A percentile compares a stretch with the other conserved stretches of the same genome.
phyloP scores from a whole-genome alignment of 30 jellyfish, hydroid and myxozoan species.

The Hydractinia symbiolongicarpus region DNA sequence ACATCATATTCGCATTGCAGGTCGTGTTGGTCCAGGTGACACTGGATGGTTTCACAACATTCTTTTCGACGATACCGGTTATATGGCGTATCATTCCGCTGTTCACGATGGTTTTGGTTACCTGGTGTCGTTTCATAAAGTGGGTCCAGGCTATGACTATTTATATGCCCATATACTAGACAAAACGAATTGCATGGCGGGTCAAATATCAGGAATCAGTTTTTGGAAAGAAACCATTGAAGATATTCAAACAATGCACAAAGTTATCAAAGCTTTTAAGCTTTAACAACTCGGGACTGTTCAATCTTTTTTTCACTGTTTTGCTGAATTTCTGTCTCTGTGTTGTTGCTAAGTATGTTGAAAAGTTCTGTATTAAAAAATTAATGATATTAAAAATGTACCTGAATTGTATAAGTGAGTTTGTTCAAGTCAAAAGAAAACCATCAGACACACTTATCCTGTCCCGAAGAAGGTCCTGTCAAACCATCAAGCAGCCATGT shows the following conservation, averaged over 20 bases:
- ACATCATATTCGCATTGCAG: conserved; percentile 17
- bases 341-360: too few relatives aligned
- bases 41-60: conserved; percentile 78
- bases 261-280: neutral
- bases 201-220: conserved; percentile 82
- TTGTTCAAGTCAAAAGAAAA: too few relatives aligned
- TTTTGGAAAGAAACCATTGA: conserved; percentile 78
- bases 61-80: conserved; percentile 87
- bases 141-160: conserved; percentile 97
- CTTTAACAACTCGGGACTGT: neutral
- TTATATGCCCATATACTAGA: conserved; percentile 69
- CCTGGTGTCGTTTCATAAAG: conserved; percentile 52
- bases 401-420: too few relatives aligned
- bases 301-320: too few relatives aligned
- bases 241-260: neutral
- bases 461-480: too few relatives aligned
- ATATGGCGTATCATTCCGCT: conserved; percentile 95
- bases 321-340: too few relatives aligned
- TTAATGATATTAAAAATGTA: too few relatives aligned
- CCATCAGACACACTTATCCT: too few relatives aligned
- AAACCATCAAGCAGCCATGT: too few relatives aligned
- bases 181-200: conserved; percentile 57
- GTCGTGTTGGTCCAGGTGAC: conserved; percentile 97
- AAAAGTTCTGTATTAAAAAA: too few relatives aligned
- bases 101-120: conserved; percentile 98